Conservation (phyloP, 2,113 vertebrate species). For the Gavia stellata region DNA sequence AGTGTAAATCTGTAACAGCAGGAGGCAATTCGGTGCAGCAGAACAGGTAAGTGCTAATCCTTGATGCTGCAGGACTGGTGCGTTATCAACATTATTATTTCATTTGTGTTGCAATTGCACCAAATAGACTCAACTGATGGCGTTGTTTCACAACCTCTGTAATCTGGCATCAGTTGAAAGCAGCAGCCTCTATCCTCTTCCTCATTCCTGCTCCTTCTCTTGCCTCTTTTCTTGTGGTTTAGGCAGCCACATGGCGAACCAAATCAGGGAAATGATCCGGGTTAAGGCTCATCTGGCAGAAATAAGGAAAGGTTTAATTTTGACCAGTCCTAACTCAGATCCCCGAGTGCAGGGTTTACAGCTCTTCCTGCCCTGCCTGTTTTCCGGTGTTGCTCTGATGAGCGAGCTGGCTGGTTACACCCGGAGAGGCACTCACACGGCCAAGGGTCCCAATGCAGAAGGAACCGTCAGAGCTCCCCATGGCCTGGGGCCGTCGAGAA, state of each 20-base stretch:
- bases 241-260: not conserved
- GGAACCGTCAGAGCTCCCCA: not conserved
- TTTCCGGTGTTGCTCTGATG: not conserved
- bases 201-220: not conserved
- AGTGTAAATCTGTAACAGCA: not conserved
- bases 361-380: not conserved
- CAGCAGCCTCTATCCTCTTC: constrained; percentile 1
- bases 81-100: not conserved
- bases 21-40: not conserved
- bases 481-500: rapidly evolving
- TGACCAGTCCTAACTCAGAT: not conserved
- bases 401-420: not conserved
- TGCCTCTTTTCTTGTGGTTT: constrained; percentile 1
- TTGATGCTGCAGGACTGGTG: not conserved
- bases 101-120: not conserved
- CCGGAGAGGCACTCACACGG: rapidly evolving
- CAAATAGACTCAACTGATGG: not conserved
- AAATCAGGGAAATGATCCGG: not conserved
- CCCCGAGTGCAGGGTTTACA: rapidly evolving
- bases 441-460: rapidly evolving
- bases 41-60: constrained; percentile 18
- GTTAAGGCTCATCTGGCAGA: not conserved
- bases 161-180: constrained; percentile 9
- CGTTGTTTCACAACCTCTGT: not conserved
- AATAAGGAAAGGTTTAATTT: constrained; percentile 1